Evolutionary conservation across 1,140 invertebrate genomes (phyloP), one percentile per base, ranked within the genome.

Genomic region (Epicauta chinensis): DNA sequence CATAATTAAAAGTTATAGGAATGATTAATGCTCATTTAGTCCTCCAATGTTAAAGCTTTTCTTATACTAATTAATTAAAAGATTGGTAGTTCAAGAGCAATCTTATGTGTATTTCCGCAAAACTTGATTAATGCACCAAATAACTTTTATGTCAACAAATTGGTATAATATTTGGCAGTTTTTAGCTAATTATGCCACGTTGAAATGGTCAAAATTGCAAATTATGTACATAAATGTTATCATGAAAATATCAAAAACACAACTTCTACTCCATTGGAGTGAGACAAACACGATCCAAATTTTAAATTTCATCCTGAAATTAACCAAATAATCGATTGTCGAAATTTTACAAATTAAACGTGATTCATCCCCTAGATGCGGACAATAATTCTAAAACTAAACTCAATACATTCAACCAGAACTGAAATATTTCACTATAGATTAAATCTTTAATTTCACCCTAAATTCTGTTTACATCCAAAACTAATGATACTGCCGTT

Each of bases 51-150:
- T 23, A 7, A 23, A 23, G 7, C 23, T 7, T 7, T 23, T 23
- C 4, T 23, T 37, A 11, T 38, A 23, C 32, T 47, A 47, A 47
- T 47, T 47, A 47, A 47, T 47, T 47, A 9, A 17, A 37, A 32
- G 45, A 47, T 37, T 47, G 45, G 45, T 47, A 47, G 45, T 47
- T 37, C 45, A 32, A 38, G 45, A 32, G 16, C 30, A 47, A 47
- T 37, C 36, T 23, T 36, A 16, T 23, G 37, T 30, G 45, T 30
- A 30, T 16, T n/a, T 15, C 30, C n/a, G 23, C 31, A 36, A 46
- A 46, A 46, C 35, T 46, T 47, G 45, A 47, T 47, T 47, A 47
- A 47, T 47, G 45, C 7, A 7, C 23, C n/a, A n/a, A 23, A 23
- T 23, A 23, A 23, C n/a, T n/a, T n/a, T n/a, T n/a, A n/a, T n/a